Conservation (phyloP, 2,888 invertebrate genomes). For the Sturmia bella region DNA sequence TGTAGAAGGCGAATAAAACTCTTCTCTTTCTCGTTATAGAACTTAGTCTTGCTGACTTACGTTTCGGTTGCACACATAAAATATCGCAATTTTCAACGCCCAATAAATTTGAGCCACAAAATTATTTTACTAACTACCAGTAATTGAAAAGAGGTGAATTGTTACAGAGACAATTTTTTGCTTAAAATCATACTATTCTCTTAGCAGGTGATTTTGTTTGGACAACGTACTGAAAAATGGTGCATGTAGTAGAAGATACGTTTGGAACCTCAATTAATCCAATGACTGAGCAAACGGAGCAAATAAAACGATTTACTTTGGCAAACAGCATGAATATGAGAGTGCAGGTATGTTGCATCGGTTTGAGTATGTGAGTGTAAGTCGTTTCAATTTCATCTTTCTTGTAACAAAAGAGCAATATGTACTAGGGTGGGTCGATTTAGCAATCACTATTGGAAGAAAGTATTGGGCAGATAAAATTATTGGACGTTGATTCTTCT, state of each 20-base stretch:
- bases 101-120: constrained; percentile 48
- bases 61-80: background rate
- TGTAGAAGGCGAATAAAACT: constrained; percentile 19
- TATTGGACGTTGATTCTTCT: too few relatives aligned
- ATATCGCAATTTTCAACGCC: constrained; percentile 3
- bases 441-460: too few relatives aligned
- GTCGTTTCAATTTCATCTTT: too few relatives aligned
- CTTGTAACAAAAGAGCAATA: too few relatives aligned
- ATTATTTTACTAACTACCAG: constrained; percentile 6
- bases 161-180: constrained; percentile 12
- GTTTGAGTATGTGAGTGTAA: too few relatives aligned
- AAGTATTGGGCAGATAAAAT: too few relatives aligned
- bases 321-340: constrained; percentile 73
- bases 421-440: too few relatives aligned
- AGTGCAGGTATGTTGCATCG: constrained; percentile 75
- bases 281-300: constrained; percentile 73
- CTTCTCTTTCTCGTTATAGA: background rate
- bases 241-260: constrained; percentile 77
- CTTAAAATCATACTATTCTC: constrained; percentile 1
- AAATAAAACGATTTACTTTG: constrained; percentile 78
- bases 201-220: background rate
- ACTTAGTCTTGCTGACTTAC: constrained; percentile 20
- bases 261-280: constrained; percentile 78
- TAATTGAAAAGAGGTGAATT: constrained; percentile 17
- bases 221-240: constrained; percentile 72